phyloP scores from a whole-genome alignment of 1,140 invertebrate genomes.

The Homalodisca vitripennis region DNA sequence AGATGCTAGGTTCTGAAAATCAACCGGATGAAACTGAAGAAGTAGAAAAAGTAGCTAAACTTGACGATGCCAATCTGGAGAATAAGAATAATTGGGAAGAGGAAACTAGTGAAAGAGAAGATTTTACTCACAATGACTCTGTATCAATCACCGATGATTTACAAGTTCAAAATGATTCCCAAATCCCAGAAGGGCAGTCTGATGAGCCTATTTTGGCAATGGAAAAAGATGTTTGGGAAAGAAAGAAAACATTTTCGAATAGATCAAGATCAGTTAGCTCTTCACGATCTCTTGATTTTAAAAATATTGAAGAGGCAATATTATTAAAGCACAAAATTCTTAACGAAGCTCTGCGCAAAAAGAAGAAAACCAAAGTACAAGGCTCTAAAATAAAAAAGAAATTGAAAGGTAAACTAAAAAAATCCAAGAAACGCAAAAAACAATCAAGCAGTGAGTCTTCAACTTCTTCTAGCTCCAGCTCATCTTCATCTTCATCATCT shows the following conservation, averaged over 20 bases:
- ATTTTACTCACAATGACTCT: background rate
- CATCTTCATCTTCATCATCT: slow-evolving; percentile 20
- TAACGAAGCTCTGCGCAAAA: slow-evolving; percentile 16
- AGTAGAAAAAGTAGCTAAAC: background rate
- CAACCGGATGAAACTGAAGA: background rate
- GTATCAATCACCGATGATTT: background rate
- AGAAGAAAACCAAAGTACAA: slow-evolving; percentile 26
- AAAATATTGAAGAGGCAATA: slow-evolving; percentile 15
- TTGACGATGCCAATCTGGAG: background rate
- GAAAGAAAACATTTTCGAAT: slow-evolving; percentile 16
- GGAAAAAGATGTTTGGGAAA: slow-evolving; percentile 23
- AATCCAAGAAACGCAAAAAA: slow-evolving; percentile 28
- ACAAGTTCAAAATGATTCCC: background rate
- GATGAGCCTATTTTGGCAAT: background rate
- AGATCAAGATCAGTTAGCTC: slow-evolving; percentile 9
- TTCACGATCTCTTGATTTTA: background rate
- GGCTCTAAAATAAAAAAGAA: slow-evolving; percentile 30
- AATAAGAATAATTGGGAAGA: slow-evolving; percentile 20
- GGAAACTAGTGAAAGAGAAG: slow-evolving; percentile 19
- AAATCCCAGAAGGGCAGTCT: background rate
- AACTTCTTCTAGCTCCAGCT: slow-evolving; percentile 27
- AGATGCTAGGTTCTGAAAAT: slow-evolving; percentile 32
- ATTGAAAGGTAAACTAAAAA: slow-evolving; percentile 27
- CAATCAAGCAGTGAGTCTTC: slow-evolving; percentile 26
- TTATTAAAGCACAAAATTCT: background rate